A percentile compares a stretch with the other conserved stretches of the same genome.
Conservation (phyloP, 2,797 vertebrate species). For the Rallus crepitans region DNA sequence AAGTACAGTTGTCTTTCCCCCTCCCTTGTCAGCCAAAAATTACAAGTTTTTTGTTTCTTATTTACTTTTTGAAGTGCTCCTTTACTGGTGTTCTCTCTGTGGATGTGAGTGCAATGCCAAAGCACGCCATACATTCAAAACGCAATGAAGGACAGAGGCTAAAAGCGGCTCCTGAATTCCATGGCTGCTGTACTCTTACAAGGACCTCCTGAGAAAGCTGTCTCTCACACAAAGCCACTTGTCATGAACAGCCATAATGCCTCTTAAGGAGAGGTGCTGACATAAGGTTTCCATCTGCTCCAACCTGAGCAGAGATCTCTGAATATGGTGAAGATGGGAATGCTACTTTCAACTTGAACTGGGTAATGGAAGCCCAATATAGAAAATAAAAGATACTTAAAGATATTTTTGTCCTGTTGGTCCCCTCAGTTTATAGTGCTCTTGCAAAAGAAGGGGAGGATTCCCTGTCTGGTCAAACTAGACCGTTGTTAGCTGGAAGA, state of each 20-base stretch:
- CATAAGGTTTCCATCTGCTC: conserved; percentile 54
- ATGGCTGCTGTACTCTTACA: neutral
- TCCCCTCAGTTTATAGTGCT: neutral
- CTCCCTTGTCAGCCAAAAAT: neutral
- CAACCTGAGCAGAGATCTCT: neutral
- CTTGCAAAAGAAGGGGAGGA: neutral
- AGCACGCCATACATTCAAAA: neutral
- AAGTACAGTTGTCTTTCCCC: neutral
- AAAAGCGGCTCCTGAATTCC: conserved; percentile 28
- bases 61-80: neutral
- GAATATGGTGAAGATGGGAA: neutral
- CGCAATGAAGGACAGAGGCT: neutral
- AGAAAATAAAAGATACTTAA: neutral
- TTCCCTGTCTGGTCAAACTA: neutral
- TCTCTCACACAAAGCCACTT: conserved; percentile 35
- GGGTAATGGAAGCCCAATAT: neutral
- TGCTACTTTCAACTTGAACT: conserved; percentile 5
- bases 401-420: neutral
- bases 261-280: conserved; percentile 37
- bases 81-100: neutral
- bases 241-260: conserved; percentile 6
- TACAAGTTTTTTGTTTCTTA: neutral
- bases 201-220: neutral
- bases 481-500: neutral
- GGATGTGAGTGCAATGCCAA: neutral